Conservation (phyloP, 2,113 vertebrate genomes). For the Sphyrna mokarran region DNA sequence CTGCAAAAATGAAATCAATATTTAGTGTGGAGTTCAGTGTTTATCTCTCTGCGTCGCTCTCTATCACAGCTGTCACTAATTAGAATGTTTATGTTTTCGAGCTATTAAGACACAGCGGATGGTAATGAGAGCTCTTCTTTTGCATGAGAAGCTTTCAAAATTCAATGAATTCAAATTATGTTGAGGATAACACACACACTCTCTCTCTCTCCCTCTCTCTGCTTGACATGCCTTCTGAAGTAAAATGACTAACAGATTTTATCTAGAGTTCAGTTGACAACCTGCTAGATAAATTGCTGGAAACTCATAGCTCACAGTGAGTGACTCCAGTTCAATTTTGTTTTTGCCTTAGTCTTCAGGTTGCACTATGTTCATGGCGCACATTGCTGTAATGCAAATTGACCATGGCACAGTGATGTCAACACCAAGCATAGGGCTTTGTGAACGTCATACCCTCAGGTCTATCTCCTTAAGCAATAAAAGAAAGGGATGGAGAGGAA, state of each 20-base stretch:
- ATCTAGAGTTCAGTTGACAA: neutral
- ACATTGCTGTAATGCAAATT: neutral
- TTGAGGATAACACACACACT: neutral
- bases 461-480: neutral
- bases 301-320: neutral
- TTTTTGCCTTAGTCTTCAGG: neutral
- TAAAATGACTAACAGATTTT: neutral
- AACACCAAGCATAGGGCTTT: neutral
- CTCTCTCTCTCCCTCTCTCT: neutral
- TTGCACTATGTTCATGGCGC: neutral
- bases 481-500: neutral
- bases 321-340: neutral
- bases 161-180: constrained; percentile 12
- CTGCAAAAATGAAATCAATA: neutral
- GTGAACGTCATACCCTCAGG: too few species aligned
- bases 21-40: neutral
- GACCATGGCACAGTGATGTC: neutral
- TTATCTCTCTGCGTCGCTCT: neutral
- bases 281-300: neutral
- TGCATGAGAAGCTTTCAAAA: constrained; percentile 23
- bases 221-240: neutral
- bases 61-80: constrained; percentile 25
- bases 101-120: constrained; percentile 3
- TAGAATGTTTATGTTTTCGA: constrained; percentile 25
- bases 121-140: constrained; percentile 24